Base-by-base conservation (phyloP, 64 coral and sea anemone species). In the Porites australiensis region DNA sequence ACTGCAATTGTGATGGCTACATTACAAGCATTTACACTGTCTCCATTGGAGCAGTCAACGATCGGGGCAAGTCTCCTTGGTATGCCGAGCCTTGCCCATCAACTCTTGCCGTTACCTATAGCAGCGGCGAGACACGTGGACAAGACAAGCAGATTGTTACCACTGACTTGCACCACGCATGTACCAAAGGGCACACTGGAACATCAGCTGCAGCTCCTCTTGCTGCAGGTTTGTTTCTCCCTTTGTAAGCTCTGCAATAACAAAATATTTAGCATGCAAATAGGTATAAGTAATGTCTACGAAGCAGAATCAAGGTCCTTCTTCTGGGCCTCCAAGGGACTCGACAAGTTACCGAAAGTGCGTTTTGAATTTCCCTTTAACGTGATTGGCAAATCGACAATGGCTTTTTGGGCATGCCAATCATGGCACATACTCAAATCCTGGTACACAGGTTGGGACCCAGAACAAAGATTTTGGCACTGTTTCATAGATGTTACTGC, bases 1-100 rank as follows among this genome's bases (percentile, higher is more conserved):
- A 99, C 27, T 99, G 98, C 50, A 99, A 94, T 72, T 99, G 98
- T 61, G 98, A 99, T 82, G 98, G 98, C 50, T 99, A 99, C 16
- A 99, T 99, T 48, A 99, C 98, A 46, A 99, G 98, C 79, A 99
- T 99, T 83, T 99, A 74, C 71, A 99, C 98, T 48, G 96, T 99
- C 44, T 96, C 98, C 9, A 93, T 99, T 81, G 98, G 98, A 58
- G 98, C 98, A 12, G 79, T 99, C 13, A 96, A 99, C 57, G 91
- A 99, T 71, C 88, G 86, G n/a, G 98, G 98, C 72, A 99, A 94
- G 75, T 99, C 98, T 67, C 98, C 98, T 2, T 99, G 98, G 98
- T 99, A 99, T 86, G 94, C 98, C 2, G 98, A 99, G 50, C 82
- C 94, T 3, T 99, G 98, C 57, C 98, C 98, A 2, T 91, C 98